Conservation (phyloP, 1,140 invertebrate species). For the Antheraea pernyi region DNA sequence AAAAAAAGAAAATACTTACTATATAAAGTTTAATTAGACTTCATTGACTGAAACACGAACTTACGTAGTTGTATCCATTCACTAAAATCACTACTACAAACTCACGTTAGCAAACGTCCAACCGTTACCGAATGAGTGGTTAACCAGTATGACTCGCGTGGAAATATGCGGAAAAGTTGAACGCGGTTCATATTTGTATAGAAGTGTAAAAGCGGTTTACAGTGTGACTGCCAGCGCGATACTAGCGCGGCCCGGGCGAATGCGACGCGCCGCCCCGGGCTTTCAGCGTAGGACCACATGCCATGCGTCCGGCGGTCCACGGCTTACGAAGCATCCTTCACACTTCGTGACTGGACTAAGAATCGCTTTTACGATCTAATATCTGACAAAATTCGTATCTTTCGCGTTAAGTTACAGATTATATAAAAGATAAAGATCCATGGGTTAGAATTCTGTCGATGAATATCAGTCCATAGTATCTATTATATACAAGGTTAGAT, state of each 20-base stretch:
- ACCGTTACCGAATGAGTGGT: conserved; percentile 12
- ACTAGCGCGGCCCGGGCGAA: conserved; percentile 26
- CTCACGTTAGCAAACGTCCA: conserved; percentile 4
- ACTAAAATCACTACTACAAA: background rate
- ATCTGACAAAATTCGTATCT: background rate
- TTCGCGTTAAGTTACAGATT: background rate
- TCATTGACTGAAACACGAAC: background rate
- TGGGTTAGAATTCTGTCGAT: too few species aligned
- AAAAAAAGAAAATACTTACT: background rate
- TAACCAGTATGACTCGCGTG: conserved; percentile 21
- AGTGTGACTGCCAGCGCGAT: conserved; percentile 26
- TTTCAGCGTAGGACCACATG: conserved; percentile 10
- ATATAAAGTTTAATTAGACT: background rate
- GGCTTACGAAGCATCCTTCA: conserved; percentile 13
- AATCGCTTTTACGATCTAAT: background rate
- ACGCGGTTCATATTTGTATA: background rate
- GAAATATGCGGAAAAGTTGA: conserved; percentile 35
- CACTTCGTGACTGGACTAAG: conserved; percentile 2
- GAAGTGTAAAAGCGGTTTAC: conserved; percentile 20
- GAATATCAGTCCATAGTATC: too few species aligned
- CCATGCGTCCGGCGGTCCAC: conserved; percentile 4
- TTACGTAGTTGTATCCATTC: background rate
- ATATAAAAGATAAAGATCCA: background rate
- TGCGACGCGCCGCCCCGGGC: conserved; percentile 20
- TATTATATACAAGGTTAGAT: too few species aligned